phyloP scores from a whole-genome alignment of 2,113 vertebrate genomes.

The Phyllostomus hastatus region DNA sequence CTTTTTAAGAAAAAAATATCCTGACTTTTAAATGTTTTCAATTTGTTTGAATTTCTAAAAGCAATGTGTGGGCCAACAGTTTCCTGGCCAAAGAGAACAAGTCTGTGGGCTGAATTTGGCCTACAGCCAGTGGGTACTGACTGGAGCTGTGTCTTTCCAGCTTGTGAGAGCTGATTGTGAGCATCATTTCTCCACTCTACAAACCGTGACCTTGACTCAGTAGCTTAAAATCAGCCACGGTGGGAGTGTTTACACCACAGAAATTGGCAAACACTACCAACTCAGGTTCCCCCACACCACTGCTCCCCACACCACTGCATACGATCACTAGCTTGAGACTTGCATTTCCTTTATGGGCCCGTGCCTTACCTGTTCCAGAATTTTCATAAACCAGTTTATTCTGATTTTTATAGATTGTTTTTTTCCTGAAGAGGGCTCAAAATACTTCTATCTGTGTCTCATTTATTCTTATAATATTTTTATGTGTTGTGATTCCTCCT shows the following conservation, averaged over 20 bases:
- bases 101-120: slow-evolving; percentile 60
- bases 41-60: slow-evolving; percentile 62
- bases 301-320: background rate
- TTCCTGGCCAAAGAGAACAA: slow-evolving; percentile 60
- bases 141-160: slow-evolving; percentile 1
- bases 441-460: background rate
- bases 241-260: background rate
- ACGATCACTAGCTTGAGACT: background rate
- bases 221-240: background rate
- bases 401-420: background rate
- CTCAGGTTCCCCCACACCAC: background rate
- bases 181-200: background rate
- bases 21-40: slow-evolving; percentile 49
- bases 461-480: background rate
- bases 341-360: background rate
- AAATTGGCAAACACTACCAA: background rate
- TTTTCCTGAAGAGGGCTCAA: background rate
- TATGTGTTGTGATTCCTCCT: background rate
- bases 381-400: background rate
- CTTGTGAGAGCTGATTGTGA: background rate
- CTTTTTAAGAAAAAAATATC: background rate
- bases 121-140: background rate
- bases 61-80: slow-evolving; percentile 52
- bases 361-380: background rate
- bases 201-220: background rate